Evolutionary conservation across 2,888 invertebrate species (phyloP).

Genomic region (Subacronicta megacephala): DNA sequence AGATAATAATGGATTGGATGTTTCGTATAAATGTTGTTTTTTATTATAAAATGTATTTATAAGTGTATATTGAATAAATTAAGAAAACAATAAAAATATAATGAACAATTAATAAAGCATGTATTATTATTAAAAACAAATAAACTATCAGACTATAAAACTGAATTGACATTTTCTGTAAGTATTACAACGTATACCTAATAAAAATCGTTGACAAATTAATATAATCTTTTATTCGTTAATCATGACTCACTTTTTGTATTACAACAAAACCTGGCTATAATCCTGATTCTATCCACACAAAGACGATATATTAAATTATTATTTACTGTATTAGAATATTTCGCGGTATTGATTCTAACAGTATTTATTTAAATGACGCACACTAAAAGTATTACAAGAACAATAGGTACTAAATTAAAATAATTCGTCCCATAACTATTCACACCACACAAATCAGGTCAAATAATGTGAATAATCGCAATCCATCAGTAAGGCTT

Average conservation of each 20-base stretch:
- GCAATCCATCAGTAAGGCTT: conserved; percentile 44
- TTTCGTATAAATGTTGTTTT: conserved; percentile 37
- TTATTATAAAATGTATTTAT: conserved; percentile 8
- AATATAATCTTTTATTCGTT: too few relatives aligned
- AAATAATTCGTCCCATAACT: conserved; percentile 21
- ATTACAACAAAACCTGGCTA: neutral
- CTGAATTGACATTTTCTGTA: neutral
- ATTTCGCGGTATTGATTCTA: neutral
- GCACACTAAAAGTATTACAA: conserved; percentile 5
- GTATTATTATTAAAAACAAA: neutral
- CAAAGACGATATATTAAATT: neutral
- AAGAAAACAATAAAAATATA: conserved; percentile 9
- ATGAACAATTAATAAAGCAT: neutral
- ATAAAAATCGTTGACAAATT: too few relatives aligned
- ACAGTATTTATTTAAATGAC: conserved; percentile 3
- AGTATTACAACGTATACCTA: too few relatives aligned
- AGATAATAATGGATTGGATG: conserved; percentile 49
- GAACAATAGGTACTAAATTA: conserved; percentile 21
- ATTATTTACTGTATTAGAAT: neutral
- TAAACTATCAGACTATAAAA: neutral
- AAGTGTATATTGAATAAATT: neutral
- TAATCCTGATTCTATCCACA: neutral
- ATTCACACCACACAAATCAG: conserved; percentile 36
- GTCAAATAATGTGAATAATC: conserved; percentile 45
- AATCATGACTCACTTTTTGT: neutral